Evolutionary conservation across 2,113 vertebrate species (phyloP).

Genomic region (Halichoerus grypus): DNA sequence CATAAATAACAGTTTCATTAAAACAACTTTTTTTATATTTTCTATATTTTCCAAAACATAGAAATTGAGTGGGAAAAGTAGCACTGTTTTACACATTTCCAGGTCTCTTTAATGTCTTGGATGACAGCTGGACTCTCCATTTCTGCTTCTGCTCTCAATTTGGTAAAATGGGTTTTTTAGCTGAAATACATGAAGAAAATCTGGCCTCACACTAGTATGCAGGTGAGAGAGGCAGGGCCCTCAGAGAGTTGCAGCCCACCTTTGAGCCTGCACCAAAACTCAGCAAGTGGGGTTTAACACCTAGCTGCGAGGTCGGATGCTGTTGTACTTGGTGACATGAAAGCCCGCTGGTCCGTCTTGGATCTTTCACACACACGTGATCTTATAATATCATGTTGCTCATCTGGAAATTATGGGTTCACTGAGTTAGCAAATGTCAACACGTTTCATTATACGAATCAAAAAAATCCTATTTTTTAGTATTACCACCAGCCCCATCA

Average conservation of each 20-base stretch:
- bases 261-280: background rate
- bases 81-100: background rate
- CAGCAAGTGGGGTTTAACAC: background rate
- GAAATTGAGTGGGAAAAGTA: background rate
- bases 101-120: background rate
- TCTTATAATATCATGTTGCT: background rate
- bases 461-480: background rate
- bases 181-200: background rate
- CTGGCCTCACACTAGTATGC: background rate
- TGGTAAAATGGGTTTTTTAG: background rate
- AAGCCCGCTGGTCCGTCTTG: background rate
- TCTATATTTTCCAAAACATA: background rate
- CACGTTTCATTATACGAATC: background rate
- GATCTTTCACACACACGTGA: background rate
- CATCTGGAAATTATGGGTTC: background rate
- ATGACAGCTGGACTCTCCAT: background rate
- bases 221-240: background rate
- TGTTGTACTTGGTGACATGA: background rate
- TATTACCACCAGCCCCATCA: background rate
- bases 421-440: background rate
- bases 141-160: background rate
- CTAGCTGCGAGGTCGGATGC: no score
- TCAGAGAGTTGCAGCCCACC: background rate
- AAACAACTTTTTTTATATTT: background rate
- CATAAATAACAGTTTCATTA: background rate